Evolutionary conservation across 1,140 invertebrate genomes (phyloP).

Genomic region (Aradophagus sp.): DNA sequence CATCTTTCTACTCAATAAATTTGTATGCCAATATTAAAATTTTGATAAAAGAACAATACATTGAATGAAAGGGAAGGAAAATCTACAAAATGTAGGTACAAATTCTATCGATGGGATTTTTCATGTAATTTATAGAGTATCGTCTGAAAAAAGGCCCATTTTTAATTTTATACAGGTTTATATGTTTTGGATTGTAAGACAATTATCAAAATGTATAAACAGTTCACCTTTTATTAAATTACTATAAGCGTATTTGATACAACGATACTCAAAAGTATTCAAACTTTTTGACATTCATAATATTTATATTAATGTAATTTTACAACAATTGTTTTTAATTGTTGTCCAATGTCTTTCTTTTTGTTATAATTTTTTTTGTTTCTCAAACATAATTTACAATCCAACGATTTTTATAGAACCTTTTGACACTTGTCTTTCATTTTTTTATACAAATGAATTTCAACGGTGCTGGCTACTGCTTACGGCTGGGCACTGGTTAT

Average conservation of each 20-base stretch:
- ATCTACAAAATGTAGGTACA: constrained; percentile 35
- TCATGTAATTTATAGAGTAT: constrained; percentile 24
- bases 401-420: too few relatives aligned
- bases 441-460: too few relatives aligned
- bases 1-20: constrained; percentile 37
- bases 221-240: constrained; percentile 38
- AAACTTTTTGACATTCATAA: constrained; percentile 22
- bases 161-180: constrained; percentile 50
- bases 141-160: constrained; percentile 39
- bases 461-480: too few relatives aligned
- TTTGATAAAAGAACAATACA: constrained; percentile 26
- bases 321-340: too few relatives aligned
- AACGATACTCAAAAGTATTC: constrained; percentile 42
- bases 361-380: too few relatives aligned
- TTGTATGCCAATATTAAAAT: constrained; percentile 50
- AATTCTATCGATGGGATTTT: constrained; percentile 49
- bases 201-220: constrained; percentile 41
- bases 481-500: too few relatives aligned
- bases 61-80: constrained; percentile 13
- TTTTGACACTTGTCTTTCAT: too few relatives aligned
- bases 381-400: too few relatives aligned
- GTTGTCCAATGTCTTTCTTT: too few relatives aligned
- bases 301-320: not conserved
- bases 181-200: constrained; percentile 30
- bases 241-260: constrained; percentile 23